phyloP scores from a whole-genome alignment of 2,888 invertebrate species.

The Archaeoteleia sp. region DNA sequence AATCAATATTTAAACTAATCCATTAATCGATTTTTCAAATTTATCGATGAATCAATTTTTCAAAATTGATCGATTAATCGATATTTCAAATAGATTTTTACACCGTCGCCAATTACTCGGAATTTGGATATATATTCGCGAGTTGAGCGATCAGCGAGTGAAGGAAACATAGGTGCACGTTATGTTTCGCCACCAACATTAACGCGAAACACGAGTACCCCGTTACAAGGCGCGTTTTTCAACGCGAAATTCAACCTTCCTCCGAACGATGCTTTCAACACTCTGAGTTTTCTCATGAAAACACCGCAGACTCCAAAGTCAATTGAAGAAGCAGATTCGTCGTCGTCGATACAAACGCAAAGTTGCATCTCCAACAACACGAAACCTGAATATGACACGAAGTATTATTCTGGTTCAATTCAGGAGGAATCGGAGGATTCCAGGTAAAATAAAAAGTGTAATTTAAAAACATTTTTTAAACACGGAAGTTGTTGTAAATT shows the following conservation, averaged over 20 bases:
- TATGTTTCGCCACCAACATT: constrained; percentile 62
- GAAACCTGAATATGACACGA: too few relatives aligned
- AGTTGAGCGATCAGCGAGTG: constrained; percentile 20
- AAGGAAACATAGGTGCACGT: neutral
- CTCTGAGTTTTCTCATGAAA: constrained; percentile 58
- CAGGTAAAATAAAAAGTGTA: too few relatives aligned
- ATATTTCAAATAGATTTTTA: constrained; percentile 17
- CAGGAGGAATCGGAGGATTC: too few relatives aligned
- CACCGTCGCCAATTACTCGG: constrained; percentile 23
- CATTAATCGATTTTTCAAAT: neutral
- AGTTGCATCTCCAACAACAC: too few relatives aligned
- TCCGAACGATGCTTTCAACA: constrained; percentile 36
- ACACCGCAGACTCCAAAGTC: constrained; percentile 53
- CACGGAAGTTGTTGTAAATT: too few relatives aligned
- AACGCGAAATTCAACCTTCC: constrained; percentile 53
- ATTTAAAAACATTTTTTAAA: too few relatives aligned
- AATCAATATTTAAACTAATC: neutral
- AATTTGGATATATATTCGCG: constrained; percentile 10
- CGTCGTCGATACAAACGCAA: too few relatives aligned
- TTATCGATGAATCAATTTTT: neutral
- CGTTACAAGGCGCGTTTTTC: constrained; percentile 58
- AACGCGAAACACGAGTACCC: constrained; percentile 66
- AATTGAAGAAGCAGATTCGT: neutral
- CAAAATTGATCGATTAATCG: neutral
- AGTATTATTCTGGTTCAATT: too few relatives aligned